Conservation (phyloP, 2,888 invertebrate genomes). For the Drosophila lacicola region DNA sequence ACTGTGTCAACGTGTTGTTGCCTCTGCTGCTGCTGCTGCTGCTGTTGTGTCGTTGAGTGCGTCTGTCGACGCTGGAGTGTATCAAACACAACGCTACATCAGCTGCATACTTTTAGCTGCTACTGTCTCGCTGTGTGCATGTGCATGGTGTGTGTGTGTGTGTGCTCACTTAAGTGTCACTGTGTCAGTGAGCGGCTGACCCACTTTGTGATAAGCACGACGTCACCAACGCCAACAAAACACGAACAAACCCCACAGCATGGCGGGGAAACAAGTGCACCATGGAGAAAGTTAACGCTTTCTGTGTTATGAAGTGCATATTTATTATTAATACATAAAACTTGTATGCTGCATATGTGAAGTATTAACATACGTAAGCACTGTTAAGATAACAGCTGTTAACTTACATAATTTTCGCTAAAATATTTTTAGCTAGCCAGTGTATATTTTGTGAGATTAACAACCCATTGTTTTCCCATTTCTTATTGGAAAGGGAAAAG, state of each 20-base stretch:
- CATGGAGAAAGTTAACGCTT: slow-evolving; percentile 4
- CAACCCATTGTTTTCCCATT: too few relatives aligned
- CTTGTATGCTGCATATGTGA: too few relatives aligned
- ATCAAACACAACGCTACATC: slow-evolving; percentile 73
- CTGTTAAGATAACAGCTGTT: too few relatives aligned
- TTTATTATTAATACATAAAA: too few relatives aligned
- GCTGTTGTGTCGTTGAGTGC: slow-evolving; percentile 64
- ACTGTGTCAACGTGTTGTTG: slow-evolving; percentile 57
- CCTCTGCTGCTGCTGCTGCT: slow-evolving; percentile 24
- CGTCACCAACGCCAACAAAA: slow-evolving; percentile 39
- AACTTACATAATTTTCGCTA: too few relatives aligned
- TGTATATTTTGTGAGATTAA: too few relatives aligned
- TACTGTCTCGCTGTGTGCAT: slow-evolving; percentile 37
- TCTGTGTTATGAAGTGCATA: neutral
- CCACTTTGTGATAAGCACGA: slow-evolving; percentile 73
- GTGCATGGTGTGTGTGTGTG: neutral
- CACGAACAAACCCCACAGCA: slow-evolving; percentile 23
- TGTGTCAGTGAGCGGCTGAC: slow-evolving; percentile 79
- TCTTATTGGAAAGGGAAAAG: too few relatives aligned
- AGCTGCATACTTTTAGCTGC: slow-evolving; percentile 66
- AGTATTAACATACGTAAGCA: too few relatives aligned
- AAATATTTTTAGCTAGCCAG: too few relatives aligned
- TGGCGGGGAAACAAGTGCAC: slow-evolving; percentile 17
- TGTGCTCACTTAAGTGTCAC: slow-evolving; percentile 71
- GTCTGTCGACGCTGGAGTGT: slow-evolving; percentile 79